Evolutionary conservation across 2,797 vertebrate species (phyloP).

Genomic region (Sebastes kiyomatsui): DNA sequence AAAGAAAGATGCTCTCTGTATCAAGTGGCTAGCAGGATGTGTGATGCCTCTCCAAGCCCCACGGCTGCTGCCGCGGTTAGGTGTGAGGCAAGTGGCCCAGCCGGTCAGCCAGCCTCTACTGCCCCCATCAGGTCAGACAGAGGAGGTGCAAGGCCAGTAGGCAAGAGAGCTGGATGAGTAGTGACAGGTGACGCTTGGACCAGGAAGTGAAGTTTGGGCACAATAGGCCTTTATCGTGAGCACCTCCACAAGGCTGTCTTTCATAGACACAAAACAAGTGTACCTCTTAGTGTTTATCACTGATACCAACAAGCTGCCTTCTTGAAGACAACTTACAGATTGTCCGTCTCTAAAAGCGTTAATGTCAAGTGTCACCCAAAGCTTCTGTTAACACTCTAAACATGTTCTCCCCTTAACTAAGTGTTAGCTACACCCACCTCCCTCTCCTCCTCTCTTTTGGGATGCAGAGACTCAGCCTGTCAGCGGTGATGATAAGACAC

Average conservation of each 20-base stretch:
- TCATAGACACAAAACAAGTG: constrained; percentile 30
- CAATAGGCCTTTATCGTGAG: constrained; percentile 19
- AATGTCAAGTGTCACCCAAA: constrained; percentile 68
- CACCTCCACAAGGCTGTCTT: constrained; percentile 17
- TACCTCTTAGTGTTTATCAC: constrained; percentile 25
- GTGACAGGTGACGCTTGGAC: constrained; percentile 65
- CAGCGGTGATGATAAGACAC: constrained; percentile 60
- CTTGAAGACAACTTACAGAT: constrained; percentile 38
- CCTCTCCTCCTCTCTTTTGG: constrained; percentile 32
- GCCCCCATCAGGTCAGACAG: constrained; percentile 73
- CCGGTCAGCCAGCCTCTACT: constrained; percentile 73
- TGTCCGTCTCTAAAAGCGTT: constrained; percentile 58
- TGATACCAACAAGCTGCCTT: constrained; percentile 8
- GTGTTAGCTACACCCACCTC: constrained; percentile 58
- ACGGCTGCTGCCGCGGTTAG: constrained; percentile 38
- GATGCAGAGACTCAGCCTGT: constrained; percentile 45
- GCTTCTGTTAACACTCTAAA: constrained; percentile 75
- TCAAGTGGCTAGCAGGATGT: constrained; percentile 58
- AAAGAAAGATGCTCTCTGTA: constrained; percentile 69
- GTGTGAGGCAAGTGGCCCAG: constrained; percentile 12
- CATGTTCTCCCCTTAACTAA: constrained; percentile 64
- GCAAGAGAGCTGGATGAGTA: constrained; percentile 32
- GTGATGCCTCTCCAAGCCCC: constrained; percentile 49
- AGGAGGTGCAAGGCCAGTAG: constrained; percentile 45
- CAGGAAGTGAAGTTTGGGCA: constrained; percentile 46